phyloP scores from a whole-genome alignment of 2,888 invertebrate genomes.

The Oscheius sp. region DNA sequence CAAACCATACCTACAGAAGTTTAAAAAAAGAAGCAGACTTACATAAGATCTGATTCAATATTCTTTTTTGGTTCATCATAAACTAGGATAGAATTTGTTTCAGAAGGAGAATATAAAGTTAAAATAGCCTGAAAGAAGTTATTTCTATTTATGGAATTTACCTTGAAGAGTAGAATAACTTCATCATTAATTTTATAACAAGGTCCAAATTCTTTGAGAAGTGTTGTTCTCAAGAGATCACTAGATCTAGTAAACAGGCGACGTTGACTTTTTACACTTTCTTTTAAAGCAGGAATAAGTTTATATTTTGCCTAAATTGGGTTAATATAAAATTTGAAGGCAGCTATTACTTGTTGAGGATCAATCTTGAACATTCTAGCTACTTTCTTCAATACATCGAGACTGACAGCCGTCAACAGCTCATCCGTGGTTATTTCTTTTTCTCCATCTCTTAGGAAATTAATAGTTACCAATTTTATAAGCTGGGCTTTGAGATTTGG shows the following conservation, averaged over 20 bases:
- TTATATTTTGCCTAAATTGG: not conserved
- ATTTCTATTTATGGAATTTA: not conserved
- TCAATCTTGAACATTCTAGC: not conserved
- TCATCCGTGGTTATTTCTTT: not conserved
- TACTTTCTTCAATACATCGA: not conserved
- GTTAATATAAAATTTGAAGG: not conserved
- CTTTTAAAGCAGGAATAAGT: slow-evolving; percentile 13
- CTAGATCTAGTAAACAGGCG: slow-evolving; percentile 42
- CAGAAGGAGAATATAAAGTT: slow-evolving; percentile 59
- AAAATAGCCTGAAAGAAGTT: slow-evolving; percentile 49
- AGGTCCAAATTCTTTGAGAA: slow-evolving; percentile 48
- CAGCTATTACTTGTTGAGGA: not conserved
- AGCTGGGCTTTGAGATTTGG: not conserved
- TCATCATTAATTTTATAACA: slow-evolving; percentile 44
- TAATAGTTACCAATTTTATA: not conserved
- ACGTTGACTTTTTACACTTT: slow-evolving; percentile 41
- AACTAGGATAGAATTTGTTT: slow-evolving; percentile 53
- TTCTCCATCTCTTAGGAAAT: not conserved
- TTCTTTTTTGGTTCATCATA: slow-evolving; percentile 49
- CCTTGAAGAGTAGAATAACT: slow-evolving; percentile 46
- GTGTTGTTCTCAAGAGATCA: slow-evolving; percentile 27
- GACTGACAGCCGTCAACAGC: not conserved
- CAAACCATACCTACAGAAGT: slow-evolving; percentile 38
- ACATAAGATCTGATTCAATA: slow-evolving; percentile 53
- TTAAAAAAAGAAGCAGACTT: slow-evolving; percentile 9